phyloP scores from a whole-genome alignment of 2,113 vertebrate genomes.

The Polyodon spathula region DNA sequence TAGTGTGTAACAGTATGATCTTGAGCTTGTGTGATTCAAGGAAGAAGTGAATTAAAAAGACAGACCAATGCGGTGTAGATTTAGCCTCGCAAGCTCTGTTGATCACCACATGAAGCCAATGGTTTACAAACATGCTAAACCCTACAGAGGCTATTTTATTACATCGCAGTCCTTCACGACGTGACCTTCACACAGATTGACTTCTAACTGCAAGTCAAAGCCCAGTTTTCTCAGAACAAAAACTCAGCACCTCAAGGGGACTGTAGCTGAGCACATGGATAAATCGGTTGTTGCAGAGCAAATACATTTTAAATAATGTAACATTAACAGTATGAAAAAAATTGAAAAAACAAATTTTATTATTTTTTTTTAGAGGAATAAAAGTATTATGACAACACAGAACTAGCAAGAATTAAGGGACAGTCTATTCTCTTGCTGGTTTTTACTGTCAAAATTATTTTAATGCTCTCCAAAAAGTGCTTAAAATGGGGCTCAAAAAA shows the following conservation, averaged over 20 bases:
- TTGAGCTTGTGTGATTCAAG: neutral
- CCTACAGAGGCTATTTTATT: neutral
- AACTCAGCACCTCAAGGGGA: no score
- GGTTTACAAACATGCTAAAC: no score
- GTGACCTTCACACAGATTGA: conserved; percentile 1
- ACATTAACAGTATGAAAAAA: no score
- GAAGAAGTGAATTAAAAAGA: neutral
- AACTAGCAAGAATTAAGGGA: no score
- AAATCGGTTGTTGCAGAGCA: no score
- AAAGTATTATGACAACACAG: no score
- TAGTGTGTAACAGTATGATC: neutral
- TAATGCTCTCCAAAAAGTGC: neutral
- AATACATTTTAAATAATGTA: no score
- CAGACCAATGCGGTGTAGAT: neutral
- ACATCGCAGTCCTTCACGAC: neutral
- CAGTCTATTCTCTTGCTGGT: no score
- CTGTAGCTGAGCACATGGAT: no score
- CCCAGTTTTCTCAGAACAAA: no score
- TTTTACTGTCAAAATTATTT: neutral
- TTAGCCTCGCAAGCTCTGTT: neutral
- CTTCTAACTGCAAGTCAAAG: neutral
- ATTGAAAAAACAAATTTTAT: no score
- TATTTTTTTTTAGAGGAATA: no score
- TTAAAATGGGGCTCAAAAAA: neutral
- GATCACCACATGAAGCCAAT: neutral